Evolutionary conservation across 2,888 invertebrate genomes (phyloP).

Genomic region (Erpobdella octoculata): DNA sequence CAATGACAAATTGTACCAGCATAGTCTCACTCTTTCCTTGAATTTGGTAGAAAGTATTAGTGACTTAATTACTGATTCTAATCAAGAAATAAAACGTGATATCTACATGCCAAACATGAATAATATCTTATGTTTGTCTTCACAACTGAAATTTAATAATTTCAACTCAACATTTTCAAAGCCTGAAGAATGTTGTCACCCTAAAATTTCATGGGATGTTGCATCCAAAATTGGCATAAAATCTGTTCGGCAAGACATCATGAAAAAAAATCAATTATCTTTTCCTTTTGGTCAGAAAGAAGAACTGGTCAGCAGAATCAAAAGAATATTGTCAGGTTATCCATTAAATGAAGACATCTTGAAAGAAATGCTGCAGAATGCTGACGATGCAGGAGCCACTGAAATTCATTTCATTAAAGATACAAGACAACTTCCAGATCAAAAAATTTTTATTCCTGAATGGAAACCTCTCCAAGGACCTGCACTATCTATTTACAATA

Average conservation of each 20-base stretch:
- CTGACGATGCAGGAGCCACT: constrained; percentile 45
- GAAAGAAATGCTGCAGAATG: constrained; percentile 46
- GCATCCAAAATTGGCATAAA: constrained; percentile 36
- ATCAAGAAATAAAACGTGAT: not conserved
- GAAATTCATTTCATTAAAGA: constrained; percentile 44
- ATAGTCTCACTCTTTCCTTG: not conserved
- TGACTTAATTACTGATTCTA: not conserved
- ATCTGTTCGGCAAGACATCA: constrained; percentile 24
- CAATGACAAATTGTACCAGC: not conserved
- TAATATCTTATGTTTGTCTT: constrained; percentile 32
- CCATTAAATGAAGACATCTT: constrained; percentile 40
- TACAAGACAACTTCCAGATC: constrained; percentile 34
- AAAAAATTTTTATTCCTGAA: constrained; percentile 35
- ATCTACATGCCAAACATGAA: constrained; percentile 38
- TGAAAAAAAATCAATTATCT: not conserved
- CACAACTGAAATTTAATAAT: constrained; percentile 39
- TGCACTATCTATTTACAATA: constrained; percentile 37
- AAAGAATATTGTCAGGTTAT: constrained; percentile 31
- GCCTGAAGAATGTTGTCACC: constrained; percentile 13
- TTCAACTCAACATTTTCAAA: constrained; percentile 32
- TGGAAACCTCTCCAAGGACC: constrained; percentile 37
- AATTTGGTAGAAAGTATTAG: not conserved
- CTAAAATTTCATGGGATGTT: constrained; percentile 33
- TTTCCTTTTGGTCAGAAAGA: constrained; percentile 32
- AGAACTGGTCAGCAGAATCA: constrained; percentile 29